These are phyloP conservation scores for Rallus limicola DNA, from an alignment of 2,113 vertebrate species.

Conservation along the genomic window DNA sequence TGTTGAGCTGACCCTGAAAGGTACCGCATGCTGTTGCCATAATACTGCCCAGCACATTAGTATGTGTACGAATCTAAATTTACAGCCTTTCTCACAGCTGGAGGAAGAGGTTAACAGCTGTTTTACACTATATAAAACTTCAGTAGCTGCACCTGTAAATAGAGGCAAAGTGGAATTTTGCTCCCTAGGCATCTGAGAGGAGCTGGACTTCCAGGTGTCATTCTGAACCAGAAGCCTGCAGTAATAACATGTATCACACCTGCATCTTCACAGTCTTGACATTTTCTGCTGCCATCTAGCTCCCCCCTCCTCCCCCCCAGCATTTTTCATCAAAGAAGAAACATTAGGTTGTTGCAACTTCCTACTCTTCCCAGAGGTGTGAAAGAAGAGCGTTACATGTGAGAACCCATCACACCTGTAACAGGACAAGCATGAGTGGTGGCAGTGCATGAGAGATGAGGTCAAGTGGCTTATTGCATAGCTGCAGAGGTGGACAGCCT, in stretches of 20 bases:
- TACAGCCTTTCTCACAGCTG: not conserved
- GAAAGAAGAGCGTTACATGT: not conserved
- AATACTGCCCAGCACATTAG: not conserved
- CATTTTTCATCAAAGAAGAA: not conserved
- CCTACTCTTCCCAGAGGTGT: not conserved
- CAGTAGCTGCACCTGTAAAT: not conserved
- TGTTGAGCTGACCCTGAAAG: not conserved
- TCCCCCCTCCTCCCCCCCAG: not conserved
- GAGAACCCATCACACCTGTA: not conserved
- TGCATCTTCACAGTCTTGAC: not conserved
- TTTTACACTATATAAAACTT: not conserved
- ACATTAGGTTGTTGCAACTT: not conserved
- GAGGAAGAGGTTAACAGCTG: not conserved
- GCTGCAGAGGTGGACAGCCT: not conserved
- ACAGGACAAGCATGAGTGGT: not conserved
- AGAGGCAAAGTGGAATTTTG: not conserved
- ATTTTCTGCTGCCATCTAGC: not conserved
- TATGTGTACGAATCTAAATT: not conserved
- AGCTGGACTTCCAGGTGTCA: not conserved
- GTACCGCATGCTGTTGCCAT: not conserved
- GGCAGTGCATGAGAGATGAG: not conserved
- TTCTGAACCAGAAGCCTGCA: not conserved
- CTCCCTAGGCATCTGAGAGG: not conserved
- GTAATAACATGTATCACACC: not conserved
- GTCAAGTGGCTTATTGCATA: accelerated